Evolutionary conservation across 1,140 invertebrate genomes (phyloP), one percentile per base, ranked within the genome.

Genomic region (Neodiprion pinetum): DNA sequence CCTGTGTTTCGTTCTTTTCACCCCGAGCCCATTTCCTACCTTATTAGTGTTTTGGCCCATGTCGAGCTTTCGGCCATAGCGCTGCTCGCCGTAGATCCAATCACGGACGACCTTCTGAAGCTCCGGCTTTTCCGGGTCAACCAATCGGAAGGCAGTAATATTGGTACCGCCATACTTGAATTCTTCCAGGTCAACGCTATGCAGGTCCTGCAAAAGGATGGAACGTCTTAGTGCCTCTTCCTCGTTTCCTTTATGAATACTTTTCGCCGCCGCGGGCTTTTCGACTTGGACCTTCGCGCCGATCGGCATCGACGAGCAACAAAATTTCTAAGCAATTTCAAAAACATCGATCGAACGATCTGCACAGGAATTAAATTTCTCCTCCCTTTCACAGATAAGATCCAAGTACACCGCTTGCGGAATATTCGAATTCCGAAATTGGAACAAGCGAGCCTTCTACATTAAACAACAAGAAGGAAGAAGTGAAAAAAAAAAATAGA

Each of bases 161-260:
- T 98, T 98, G 12, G 96, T 97, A 48, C 96, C 96, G 10, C 95
- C 95, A 85, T 97, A 96, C 87, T 96, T 96, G 86, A 97, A 98
- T 88, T 97, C 96, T 82, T 96, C 96, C 80, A 97, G 88, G 87
- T 97, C 95, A 9, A 98, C 93, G 48, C 94, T 96, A 80, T 98
- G 95, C 40, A 98, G 86, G 86, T 98, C 96, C 95, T 96, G 82
- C 4, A 80, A 83, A 75, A 71, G 75, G 61, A 67, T 40, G 28
- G 28, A 40, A 40, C 28, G 28, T 40, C 28, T 40, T 40, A 40
- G 28, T 40, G 28, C 28, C 11, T 14, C n/a, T 7, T 61, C 11
- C 11, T 61, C 11, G 53, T 61, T 61, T 14, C 53, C 11, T 61
- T 61, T 61, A 9, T 9, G 53, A 61, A 61, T 61, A 61, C 53